Conservation (phyloP, 2,113 vertebrate genomes). For the Ammodytes marinus region DNA sequence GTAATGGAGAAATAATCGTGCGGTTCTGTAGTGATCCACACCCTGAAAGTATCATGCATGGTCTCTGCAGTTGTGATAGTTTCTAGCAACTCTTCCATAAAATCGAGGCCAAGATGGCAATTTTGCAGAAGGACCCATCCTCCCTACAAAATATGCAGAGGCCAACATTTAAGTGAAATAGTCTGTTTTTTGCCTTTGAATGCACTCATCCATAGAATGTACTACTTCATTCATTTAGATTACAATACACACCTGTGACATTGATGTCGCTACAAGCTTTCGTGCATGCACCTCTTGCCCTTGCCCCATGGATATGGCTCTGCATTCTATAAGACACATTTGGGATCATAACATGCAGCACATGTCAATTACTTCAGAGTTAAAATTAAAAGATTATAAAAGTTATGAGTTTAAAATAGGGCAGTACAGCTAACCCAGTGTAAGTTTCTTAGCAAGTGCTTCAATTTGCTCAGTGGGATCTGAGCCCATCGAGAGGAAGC, state of each 20-base stretch:
- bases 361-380: not conserved
- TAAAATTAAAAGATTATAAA: conserved; percentile 6
- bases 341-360: not conserved
- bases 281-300: conserved; percentile 91
- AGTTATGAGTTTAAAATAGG: not conserved
- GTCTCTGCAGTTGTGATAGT: conserved; percentile 80
- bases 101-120: conserved; percentile 91
- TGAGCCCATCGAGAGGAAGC: conserved; percentile 93
- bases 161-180: not conserved
- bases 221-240: not conserved
- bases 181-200: conserved; percentile 5
- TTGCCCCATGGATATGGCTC: conserved; percentile 89
- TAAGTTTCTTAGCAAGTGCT: conserved; percentile 88
- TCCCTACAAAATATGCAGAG: conserved; percentile 79
- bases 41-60: conserved; percentile 85
- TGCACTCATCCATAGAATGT: not conserved
- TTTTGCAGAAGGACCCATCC: conserved; percentile 94
- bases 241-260: conserved; percentile 83
- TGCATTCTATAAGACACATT: conserved; percentile 48
- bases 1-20: conserved; percentile 80
- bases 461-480: conserved; percentile 91
- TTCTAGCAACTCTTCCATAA: conserved; percentile 91
- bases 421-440: conserved; percentile 77
- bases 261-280: conserved; percentile 88
- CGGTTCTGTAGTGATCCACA: conserved; percentile 92